Evolutionary conservation across 2,797 vertebrate genomes (phyloP).

Genomic region (Aldrovandia affinis): DNA sequence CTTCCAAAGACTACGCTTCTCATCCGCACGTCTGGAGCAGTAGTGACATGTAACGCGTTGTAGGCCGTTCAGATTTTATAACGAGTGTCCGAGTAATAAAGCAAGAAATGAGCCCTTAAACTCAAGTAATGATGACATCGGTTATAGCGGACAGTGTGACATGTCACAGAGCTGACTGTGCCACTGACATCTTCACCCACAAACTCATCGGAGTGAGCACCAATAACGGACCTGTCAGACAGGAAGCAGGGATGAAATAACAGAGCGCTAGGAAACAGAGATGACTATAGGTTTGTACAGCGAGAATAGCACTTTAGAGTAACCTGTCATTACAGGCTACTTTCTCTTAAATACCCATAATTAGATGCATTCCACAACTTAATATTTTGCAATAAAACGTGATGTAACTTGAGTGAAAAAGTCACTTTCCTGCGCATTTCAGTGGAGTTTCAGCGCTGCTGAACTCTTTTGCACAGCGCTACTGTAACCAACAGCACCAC

Average conservation of each 20-base stretch:
- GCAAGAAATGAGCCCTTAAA: not conserved
- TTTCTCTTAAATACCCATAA: conserved; percentile 79
- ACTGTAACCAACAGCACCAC: conserved; percentile 12
- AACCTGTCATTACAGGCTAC: conserved; percentile 75
- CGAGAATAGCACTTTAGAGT: conserved; percentile 67
- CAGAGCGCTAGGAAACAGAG: conserved; percentile 27
- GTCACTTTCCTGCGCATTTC: conserved; percentile 55
- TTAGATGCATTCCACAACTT: conserved; percentile 75
- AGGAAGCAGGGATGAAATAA: conserved; percentile 23
- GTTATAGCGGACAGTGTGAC: not conserved
- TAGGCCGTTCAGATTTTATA: not conserved
- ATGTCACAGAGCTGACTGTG: not conserved
- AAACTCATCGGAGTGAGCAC: not conserved
- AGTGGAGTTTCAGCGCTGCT: conserved; percentile 45
- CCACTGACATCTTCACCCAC: not conserved
- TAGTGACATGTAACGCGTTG: not conserved
- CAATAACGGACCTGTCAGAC: conserved; percentile 23
- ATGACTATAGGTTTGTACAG: conserved; percentile 28
- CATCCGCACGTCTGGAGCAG: not conserved
- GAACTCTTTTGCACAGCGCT: not conserved
- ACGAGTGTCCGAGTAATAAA: not conserved
- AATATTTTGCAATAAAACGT: conserved; percentile 70
- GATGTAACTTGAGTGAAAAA: conserved; percentile 62
- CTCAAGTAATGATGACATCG: not conserved
- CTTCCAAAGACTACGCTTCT: not conserved